Evolutionary conservation across 64 coral and sea anemone genomes (phyloP), one percentile per base, ranked within the genome.

Genomic region (Montipora capricornis): DNA sequence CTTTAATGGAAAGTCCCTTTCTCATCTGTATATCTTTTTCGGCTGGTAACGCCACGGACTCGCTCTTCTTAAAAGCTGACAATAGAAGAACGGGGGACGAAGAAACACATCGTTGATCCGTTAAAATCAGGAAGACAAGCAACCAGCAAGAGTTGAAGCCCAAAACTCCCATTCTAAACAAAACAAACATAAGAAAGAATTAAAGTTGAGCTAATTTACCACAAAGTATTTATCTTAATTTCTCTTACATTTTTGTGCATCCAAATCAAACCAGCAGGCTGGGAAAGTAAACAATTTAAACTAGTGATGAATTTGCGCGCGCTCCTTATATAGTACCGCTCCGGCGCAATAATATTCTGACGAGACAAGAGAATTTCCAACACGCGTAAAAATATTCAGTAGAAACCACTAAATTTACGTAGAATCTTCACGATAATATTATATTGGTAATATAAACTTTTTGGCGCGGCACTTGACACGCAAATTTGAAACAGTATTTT

Each of bases 401-500:
- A 48, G 12, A 19, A 49, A 78, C 44, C 12, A 3, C 47, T 5
- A 6, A 50, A 70, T 50, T 10, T 69, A 82, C 80, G 57, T 82
- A 44, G 80, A 82, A 82, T 13, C 11, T 82, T 83, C 59, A 57
- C 47, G 82, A 71, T 44, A 22, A 6, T 15, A 47, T 51, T 14
- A 71, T 71, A 86, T 70, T 86, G 46, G 62, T 22, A 17, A 8
- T 70, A 11, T 71, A 64, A 64, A 49, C 71, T 86, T 70, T 85
- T 6, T 49, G 19, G 68, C 20, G 17, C 68, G 4, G 14, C 82
- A 86, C 82, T 86, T 86, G 62, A 86, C 19, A 83, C 45, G 44
- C 62, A 68, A 46, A 84, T 68, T 84, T 84, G 62, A 20, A 84
- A 84, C 62, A 61, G 51, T 81, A 81, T 45, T 84, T 44, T 69